Percentiles rank a stretch among this genome's conserved stretches.
These are phyloP conservation scores for Acipenser ruthenus DNA, from an alignment of 2,797 vertebrate species.

Conservation along the genomic window DNA sequence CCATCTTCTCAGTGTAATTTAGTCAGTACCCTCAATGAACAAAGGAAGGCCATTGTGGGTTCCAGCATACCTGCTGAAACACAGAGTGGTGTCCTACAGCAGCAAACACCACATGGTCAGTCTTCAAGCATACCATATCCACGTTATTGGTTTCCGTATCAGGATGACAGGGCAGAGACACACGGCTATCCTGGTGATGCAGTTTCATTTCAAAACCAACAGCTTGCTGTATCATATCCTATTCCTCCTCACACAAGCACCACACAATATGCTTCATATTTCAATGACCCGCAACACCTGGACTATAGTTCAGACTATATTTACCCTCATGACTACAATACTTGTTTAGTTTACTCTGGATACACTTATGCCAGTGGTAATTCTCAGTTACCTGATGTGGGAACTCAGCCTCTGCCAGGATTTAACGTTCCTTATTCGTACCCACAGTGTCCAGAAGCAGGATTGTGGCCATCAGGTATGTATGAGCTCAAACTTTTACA, in stretches of 20 bases:
- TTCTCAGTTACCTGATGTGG: conserved; percentile 15
- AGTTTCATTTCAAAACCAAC: neutral
- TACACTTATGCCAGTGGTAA: conserved; percentile 29
- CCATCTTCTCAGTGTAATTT: neutral
- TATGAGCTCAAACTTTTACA: neutral
- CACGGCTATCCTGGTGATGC: neutral
- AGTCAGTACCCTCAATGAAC: neutral
- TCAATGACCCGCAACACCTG: conserved; percentile 14
- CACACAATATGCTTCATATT: conserved; percentile 13
- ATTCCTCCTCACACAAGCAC: conserved; percentile 16
- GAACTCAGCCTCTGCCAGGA: conserved; percentile 12
- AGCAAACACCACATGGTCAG: neutral
- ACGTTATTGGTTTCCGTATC: neutral
- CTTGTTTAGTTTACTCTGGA: conserved; percentile 35
- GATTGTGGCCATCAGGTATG: neutral
- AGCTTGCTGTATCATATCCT: conserved; percentile 11
- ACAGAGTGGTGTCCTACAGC: neutral
- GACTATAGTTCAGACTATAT: conserved; percentile 15
- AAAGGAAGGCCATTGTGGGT: neutral
- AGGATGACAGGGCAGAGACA: neutral
- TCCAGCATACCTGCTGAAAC: neutral
- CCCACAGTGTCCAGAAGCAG: neutral
- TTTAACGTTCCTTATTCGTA: conserved; percentile 16
- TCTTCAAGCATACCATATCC: neutral
- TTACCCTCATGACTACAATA: neutral